Conservation (phyloP, 2,888 invertebrate species). For the Bembecia ichneumoniformis region DNA sequence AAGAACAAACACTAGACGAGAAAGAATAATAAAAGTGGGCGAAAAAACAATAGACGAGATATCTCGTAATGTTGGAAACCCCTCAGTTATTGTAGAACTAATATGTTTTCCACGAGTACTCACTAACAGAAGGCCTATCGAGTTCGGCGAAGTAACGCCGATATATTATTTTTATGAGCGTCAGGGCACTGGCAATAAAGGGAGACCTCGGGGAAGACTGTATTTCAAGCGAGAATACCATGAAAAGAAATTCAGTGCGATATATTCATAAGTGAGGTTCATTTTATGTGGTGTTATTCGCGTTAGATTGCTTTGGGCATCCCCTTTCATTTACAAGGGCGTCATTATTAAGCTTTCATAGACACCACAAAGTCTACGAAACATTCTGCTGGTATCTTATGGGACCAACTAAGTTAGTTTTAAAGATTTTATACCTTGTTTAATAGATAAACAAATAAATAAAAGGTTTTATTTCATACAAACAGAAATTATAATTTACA, state of each 20-base stretch:
- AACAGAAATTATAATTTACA: too few species aligned
- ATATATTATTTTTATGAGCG: constrained; percentile 45
- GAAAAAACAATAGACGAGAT: background rate
- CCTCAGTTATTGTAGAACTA: constrained; percentile 17
- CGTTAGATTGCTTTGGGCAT: too few species aligned
- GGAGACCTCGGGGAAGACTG: constrained; percentile 4
- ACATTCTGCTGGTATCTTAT: too few species aligned
- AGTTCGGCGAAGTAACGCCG: constrained; percentile 22
- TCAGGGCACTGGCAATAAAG: constrained; percentile 22
- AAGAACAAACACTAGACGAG: background rate
- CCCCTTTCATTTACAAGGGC: too few species aligned
- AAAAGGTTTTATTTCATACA: too few species aligned
- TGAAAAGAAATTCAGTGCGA: background rate
- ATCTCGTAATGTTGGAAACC: background rate
- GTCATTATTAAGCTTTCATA: too few species aligned
- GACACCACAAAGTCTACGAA: too few species aligned
- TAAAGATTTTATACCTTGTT: too few species aligned
- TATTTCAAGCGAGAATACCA: constrained; percentile 2
- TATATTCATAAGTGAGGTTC: background rate
- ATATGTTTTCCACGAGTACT: constrained; percentile 15
- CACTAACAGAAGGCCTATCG: constrained; percentile 16
- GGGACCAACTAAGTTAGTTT: too few species aligned
- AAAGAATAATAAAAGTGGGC: background rate
- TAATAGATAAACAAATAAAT: too few species aligned
- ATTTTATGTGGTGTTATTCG: background rate